Evolutionary conservation across 2,113 vertebrate species (phyloP).

Genomic region (Marcusenius ussheri): DNA sequence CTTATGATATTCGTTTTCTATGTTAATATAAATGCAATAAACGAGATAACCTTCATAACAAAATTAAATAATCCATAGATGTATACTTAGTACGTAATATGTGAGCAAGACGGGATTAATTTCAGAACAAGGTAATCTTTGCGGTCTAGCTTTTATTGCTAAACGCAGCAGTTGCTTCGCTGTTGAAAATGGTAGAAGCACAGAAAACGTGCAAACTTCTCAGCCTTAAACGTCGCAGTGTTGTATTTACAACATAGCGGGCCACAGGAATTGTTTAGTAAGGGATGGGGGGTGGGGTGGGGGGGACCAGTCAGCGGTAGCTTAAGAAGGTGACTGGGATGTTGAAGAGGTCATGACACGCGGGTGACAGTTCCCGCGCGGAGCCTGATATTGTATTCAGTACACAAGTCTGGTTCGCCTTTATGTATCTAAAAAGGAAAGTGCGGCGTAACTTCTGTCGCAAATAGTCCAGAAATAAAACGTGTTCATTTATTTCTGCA

Average conservation of each 20-base stretch:
- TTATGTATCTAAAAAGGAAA: conserved; percentile 22
- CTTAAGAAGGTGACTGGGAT: conserved; percentile 59
- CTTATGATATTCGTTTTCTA: not conserved
- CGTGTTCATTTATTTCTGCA: not conserved
- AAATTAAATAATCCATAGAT: not conserved
- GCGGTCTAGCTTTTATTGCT: not conserved
- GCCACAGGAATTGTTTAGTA: conserved; percentile 1
- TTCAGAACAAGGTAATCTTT: not conserved
- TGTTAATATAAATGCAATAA: not conserved
- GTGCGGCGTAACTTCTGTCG: not conserved
- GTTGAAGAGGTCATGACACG: conserved; percentile 65
- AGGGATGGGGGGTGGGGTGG: not conserved
- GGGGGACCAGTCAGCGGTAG: conserved; percentile 13
- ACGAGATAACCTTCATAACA: not conserved
- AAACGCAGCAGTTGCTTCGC: not conserved
- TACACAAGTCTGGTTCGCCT: conserved; percentile 52
- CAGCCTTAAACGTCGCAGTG: not conserved
- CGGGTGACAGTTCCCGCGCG: conserved; percentile 57
- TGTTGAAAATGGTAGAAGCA: not conserved
- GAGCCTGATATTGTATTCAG: conserved; percentile 64
- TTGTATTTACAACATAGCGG: not conserved
- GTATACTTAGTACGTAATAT: not conserved
- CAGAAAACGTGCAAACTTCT: not conserved
- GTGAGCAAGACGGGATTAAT: not conserved
- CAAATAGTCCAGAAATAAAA: conserved; percentile 1